phyloP scores from a whole-genome alignment of 2,888 invertebrate genomes.

The Cremastinae sp. region DNA sequence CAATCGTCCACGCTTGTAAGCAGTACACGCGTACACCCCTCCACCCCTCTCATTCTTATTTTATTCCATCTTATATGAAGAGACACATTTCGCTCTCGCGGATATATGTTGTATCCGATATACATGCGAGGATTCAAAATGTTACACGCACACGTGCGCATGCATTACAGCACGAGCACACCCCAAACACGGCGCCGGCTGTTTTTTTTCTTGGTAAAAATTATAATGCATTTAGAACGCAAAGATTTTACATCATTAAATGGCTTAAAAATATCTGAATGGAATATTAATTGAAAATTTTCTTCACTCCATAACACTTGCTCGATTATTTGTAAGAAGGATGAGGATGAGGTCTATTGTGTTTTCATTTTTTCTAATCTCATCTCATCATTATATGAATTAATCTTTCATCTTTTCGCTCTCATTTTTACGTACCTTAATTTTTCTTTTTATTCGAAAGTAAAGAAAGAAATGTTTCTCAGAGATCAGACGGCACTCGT shows the following conservation, averaged over 20 bases:
- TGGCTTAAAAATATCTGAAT: constrained; percentile 24
- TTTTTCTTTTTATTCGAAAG: too few relatives aligned
- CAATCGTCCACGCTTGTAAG: constrained; percentile 33
- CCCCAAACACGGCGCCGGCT: too few relatives aligned
- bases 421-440: constrained; percentile 4
- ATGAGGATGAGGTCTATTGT: too few relatives aligned
- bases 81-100: too few relatives aligned
- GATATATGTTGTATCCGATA: too few relatives aligned
- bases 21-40: constrained; percentile 3
- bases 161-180: too few relatives aligned
- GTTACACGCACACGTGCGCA: too few relatives aligned
- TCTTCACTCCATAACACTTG: constrained; percentile 47
- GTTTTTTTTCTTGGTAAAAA: background rate
- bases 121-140: too few relatives aligned
- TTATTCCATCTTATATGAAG: constrained; percentile 46
- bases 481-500: constrained; percentile 20
- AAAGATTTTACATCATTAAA: constrained; percentile 41
- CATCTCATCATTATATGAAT: constrained; percentile 4
- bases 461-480: too few relatives aligned
- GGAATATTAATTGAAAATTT: constrained; percentile 53
- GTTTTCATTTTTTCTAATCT: too few relatives aligned
- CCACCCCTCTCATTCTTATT: constrained; percentile 24
- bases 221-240: constrained; percentile 18
- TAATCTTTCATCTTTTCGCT: background rate
- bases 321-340: too few relatives aligned